Base-by-base conservation (phyloP, 1,140 invertebrate species). In the Doryteuthis pealeii region DNA sequence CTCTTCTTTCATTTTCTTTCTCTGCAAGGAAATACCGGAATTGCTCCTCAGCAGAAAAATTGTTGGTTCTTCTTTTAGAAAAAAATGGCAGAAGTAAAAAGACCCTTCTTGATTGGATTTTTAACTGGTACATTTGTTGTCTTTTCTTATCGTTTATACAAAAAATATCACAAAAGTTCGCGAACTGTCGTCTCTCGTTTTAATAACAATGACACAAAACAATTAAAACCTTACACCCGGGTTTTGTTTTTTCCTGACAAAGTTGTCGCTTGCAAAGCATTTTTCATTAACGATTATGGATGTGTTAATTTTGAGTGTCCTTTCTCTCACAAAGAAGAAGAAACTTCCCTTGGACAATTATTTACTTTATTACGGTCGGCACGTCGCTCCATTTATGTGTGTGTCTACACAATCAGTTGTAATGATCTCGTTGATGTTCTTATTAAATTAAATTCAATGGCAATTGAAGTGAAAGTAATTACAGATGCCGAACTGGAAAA, bases 371-470 rank as follows among this genome's bases (percentile, higher is more conserved):
- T 94, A 32, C 87, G 88, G 71, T 88, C 85, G 45, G 90, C 92
- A 30, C 88, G 85, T 76, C 83, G 86, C 65, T 90, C 90, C 0
- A 76, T 94, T 31, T 92, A 93, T 80, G 86, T 94, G 2, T 93
- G 92, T 85, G 90, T 94, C 77, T 93, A 92, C 86, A 87, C 92
- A 28, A 88, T 94, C 65, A 93, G 92, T 2, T 91, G 90, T 77
- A 82, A 83, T 69, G 87, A 90, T 76, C 86, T 94, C 33, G 87
- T 89, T 2, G 87, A 91, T 73, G 89, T 90, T 65, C 87, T 94
- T 33, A 83, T 92, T 26, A 81, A 88, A 43, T 88, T 90, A n/a
- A 89, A 90, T 74, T 89, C 89, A 76, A 88, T 87, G 83, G 90
- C 90, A 77, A 88, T 93, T 45, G 80, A 83, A 43, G 89, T 94